These are phyloP conservation scores for Leptoclinus maculatus DNA, from an alignment of 2,797 vertebrate genomes.

Conservation along the genomic window DNA sequence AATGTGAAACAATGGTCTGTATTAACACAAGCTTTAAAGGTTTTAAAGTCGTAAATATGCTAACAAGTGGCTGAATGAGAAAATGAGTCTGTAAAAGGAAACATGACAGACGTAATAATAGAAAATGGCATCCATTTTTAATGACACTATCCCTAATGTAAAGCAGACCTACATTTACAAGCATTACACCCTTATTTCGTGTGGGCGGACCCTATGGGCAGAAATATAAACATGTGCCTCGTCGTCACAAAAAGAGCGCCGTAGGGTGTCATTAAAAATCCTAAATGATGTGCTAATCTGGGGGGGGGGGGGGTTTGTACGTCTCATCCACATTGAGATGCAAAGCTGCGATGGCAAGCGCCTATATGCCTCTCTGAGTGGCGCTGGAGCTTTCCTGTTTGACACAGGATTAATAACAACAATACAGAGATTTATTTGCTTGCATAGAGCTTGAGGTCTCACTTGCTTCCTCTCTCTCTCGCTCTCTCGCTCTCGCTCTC, in stretches of 20 bases:
- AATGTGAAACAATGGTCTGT: conserved; percentile 33
- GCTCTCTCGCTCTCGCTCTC: conserved; percentile 40
- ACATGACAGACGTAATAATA: background rate
- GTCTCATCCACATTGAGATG: conserved; percentile 69
- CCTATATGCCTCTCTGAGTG: conserved; percentile 47
- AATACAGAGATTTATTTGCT: conserved; percentile 76
- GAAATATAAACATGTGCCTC: conserved; percentile 35
- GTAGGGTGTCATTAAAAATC: conserved; percentile 69
- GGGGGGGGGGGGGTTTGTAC: background rate
- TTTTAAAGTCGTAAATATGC: too few relatives aligned
- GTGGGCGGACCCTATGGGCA: background rate
- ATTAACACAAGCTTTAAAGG: too few relatives aligned
- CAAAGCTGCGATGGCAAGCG: conserved; percentile 69
- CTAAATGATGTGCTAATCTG: conserved; percentile 74
- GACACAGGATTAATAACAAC: conserved; percentile 81
- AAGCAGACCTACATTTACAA: conserved; percentile 7
- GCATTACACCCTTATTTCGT: background rate
- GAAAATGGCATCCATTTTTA: background rate
- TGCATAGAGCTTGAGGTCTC: conserved; percentile 48
- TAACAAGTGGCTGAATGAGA: too few relatives aligned
- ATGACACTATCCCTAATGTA: background rate
- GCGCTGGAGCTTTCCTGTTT: conserved; percentile 70
- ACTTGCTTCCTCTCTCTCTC: conserved; percentile 33
- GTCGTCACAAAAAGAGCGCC: conserved; percentile 31
- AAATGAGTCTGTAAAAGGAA: background rate